Percentiles rank a stretch among this genome's conserved stretches.
phyloP scores from a whole-genome alignment of 2,888 invertebrate genomes.

The Odontothrips loti region DNA sequence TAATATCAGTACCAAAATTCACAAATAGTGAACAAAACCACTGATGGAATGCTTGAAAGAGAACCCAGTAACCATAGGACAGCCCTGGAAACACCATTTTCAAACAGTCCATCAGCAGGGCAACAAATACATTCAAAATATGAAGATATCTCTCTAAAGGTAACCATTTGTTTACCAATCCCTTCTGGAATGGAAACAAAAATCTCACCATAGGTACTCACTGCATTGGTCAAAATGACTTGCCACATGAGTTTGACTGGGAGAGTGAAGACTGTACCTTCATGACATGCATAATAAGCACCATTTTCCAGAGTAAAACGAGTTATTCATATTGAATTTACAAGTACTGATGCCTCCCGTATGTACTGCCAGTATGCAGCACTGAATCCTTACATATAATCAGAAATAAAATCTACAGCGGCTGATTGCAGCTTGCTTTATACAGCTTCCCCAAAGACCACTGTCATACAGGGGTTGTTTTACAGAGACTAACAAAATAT shows the following conservation, averaged over 20 bases:
- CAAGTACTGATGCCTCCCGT: not conserved
- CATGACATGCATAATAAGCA: not conserved
- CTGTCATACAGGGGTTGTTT: not conserved
- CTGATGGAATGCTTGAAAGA: conserved; percentile 12
- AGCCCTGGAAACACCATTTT: not conserved
- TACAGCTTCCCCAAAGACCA: not conserved
- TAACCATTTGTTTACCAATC: not conserved
- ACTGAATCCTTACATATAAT: not conserved
- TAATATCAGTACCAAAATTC: conserved; percentile 27
- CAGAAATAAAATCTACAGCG: conserved; percentile 6
- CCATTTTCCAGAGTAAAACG: conserved; percentile 1
- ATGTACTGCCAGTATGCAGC: not conserved
- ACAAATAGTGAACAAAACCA: not conserved
- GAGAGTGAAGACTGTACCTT: not conserved
- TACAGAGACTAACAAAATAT: conserved; percentile 7
- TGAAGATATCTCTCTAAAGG: not conserved
- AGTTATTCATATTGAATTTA: not conserved
- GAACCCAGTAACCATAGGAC: not conserved
- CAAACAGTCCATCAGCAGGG: not conserved
- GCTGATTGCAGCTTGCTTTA: not conserved
- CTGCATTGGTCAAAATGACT: not conserved
- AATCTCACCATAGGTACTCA: not conserved
- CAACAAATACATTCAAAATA: conserved; percentile 12
- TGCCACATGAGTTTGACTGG: not conserved
- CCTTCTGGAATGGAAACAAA: not conserved